Percentiles rank a stretch among this genome's conserved stretches.
These are phyloP conservation scores for Trypoxylon attenuatum DNA, from an alignment of 2,888 invertebrate species.

Conservation along the genomic window DNA sequence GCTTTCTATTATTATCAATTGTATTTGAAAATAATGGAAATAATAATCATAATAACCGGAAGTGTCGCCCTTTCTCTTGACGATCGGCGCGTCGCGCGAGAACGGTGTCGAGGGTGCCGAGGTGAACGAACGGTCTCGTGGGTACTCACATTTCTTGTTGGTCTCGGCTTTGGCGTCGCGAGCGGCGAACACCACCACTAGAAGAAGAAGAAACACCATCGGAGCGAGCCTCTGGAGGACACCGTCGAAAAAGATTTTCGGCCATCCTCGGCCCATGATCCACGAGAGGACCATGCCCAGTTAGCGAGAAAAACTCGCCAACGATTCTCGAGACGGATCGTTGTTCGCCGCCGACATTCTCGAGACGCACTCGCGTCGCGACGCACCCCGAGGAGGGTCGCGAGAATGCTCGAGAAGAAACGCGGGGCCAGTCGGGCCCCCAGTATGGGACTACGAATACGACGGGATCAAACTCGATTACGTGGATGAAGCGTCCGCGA, in stretches of 20 bases:
- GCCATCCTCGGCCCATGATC: conserved; percentile 1
- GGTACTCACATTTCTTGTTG: conserved; percentile 67
- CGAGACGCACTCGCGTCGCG: too few relatives aligned
- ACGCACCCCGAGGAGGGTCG: too few relatives aligned
- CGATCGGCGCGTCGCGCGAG: not conserved
- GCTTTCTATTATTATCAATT: too few relatives aligned
- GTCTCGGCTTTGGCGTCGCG: conserved; percentile 59
- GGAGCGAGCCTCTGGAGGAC: not conserved
- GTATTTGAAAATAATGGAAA: too few relatives aligned
- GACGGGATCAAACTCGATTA: conserved; percentile 19
- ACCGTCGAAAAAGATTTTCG: too few relatives aligned
- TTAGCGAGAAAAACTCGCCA: too few relatives aligned
- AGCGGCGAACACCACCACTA: conserved; percentile 26
- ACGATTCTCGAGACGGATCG: too few relatives aligned
- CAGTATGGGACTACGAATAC: conserved; percentile 31
- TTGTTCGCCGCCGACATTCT: too few relatives aligned
- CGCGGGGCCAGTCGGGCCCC: conserved; percentile 35
- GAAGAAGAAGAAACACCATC: too few relatives aligned
- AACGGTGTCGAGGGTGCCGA: not conserved
- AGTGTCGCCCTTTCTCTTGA: not conserved
- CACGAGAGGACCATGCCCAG: too few relatives aligned
- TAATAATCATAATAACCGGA: too few relatives aligned
- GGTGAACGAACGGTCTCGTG: not conserved
- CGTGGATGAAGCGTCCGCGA: conserved; percentile 31
- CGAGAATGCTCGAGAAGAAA: too few relatives aligned